phyloP scores from a whole-genome alignment of 2,797 vertebrate genomes.

The Danio choprae region DNA sequence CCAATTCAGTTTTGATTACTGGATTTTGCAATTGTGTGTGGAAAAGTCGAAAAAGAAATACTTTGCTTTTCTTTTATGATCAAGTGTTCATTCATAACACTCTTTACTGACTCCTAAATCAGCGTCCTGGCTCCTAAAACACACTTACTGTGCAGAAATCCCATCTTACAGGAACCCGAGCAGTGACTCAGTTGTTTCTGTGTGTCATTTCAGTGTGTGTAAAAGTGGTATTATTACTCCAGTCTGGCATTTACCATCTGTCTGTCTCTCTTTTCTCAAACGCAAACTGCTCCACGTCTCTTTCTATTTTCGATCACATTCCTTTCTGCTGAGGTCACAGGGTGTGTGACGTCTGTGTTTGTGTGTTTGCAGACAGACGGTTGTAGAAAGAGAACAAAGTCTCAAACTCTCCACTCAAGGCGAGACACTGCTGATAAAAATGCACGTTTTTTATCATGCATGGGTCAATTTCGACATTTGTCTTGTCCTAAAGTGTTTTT shows the following conservation, averaged over 20 bases:
- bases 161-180: not conserved
- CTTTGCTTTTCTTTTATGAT: too few species aligned
- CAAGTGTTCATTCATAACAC: not conserved
- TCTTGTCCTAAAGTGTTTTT: too few species aligned
- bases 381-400: slow-evolving; percentile 14
- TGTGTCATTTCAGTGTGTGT: not conserved
- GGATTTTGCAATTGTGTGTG: too few species aligned
- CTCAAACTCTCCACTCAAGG: not conserved
- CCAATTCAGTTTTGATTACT: too few species aligned
- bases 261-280: slow-evolving; percentile 45
- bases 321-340: slow-evolving; percentile 71
- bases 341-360: slow-evolving; percentile 51
- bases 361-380: slow-evolving; percentile 51
- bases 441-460: too few species aligned
- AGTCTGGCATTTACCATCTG: slow-evolving; percentile 27
- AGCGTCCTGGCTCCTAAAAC: not conserved
- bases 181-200: not conserved
- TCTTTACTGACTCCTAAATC: not conserved
- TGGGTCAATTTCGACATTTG: too few species aligned
- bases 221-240: slow-evolving; percentile 19
- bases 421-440: too few species aligned
- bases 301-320: slow-evolving; percentile 75
- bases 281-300: slow-evolving; percentile 38
- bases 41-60: too few species aligned
- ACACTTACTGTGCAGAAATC: slow-evolving; percentile 6